Percentiles rank a stretch among this genome's conserved stretches.
Conservation (phyloP, 2,888 invertebrate species). For the Himalopsyche kuldschensis region DNA sequence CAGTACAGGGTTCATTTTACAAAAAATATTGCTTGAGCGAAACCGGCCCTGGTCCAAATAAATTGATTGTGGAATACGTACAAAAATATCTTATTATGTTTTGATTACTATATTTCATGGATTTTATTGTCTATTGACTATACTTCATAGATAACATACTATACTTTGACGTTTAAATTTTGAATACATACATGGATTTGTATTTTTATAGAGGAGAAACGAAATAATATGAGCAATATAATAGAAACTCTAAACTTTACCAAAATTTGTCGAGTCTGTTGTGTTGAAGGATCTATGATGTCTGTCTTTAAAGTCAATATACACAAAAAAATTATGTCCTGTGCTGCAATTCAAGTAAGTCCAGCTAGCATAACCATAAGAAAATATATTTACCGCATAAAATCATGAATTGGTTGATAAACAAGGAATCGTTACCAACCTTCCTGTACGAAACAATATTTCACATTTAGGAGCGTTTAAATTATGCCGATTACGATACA, state of each 20-base stretch:
- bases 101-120: too few relatives aligned
- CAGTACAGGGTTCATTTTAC: too few relatives aligned
- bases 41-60: too few relatives aligned
- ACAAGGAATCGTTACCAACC: too few relatives aligned
- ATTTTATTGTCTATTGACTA: not conserved
- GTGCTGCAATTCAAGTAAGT: constrained; percentile 51
- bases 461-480: too few relatives aligned
- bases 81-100: too few relatives aligned
- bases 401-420: not conserved
- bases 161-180: not conserved
- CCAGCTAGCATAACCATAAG: not conserved
- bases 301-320: constrained; percentile 53
- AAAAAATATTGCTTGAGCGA: too few relatives aligned
- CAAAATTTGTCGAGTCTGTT: constrained; percentile 44
- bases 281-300: constrained; percentile 50
- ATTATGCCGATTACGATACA: too few relatives aligned
- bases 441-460: too few relatives aligned
- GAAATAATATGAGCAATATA: constrained; percentile 8
- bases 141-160: too few relatives aligned
- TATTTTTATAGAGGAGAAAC: not conserved
- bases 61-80: too few relatives aligned
- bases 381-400: not conserved
- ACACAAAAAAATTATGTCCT: constrained; percentile 53
- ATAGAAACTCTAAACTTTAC: constrained; percentile 18
- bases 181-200: not conserved